Evolutionary conservation across 1,140 invertebrate species (phyloP), one percentile per base, ranked within the genome.

Genomic region (Phortica variegata): DNA sequence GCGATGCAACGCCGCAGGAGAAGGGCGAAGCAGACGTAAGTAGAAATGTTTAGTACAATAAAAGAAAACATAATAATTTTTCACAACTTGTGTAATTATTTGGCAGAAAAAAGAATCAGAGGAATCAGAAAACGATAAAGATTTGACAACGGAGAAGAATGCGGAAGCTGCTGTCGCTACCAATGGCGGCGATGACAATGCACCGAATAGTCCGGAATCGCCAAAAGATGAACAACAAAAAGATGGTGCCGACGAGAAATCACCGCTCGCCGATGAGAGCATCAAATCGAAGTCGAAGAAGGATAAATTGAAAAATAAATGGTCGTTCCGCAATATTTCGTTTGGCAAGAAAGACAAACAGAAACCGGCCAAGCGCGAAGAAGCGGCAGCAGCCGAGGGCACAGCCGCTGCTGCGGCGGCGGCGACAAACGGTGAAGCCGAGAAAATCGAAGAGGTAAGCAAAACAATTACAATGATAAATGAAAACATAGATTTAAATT

Each of bases 321-420:
- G 88, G 88, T 90, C 88, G 54, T 87, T 90, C 78, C 84, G 88
- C 66, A 88, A 84, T 61, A 87, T 91, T 77, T 89, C 87, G 61
- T 91, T 91, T 76, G 85, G 85, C 66, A 87, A 86, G 76, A 90
- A 90, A 75, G 89, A 91, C 63, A 91, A 90, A 79, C 86, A 82
- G 53, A 91, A 90, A 77, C 87, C 87, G 49, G 80, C 81, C 58
- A 86, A 86, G 23, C 57, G 57, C 1, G 46, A 45, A n/a, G 40
- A 52, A 15, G 54, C 56, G 3, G 37, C 43, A 10, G 37, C 39
- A 42, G 23, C 23, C 5, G 45, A 50, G 12, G 56, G 48, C 10
- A 37, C 54, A n/a, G 9, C 45, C n/a, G 49, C 54, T n/a, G 57
- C 56, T 18, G 37, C 46, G 23, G 43, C 58, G 3, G 32, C 43